phyloP scores from a whole-genome alignment of 2,888 invertebrate genomes.

The Nomada ruficornis region DNA sequence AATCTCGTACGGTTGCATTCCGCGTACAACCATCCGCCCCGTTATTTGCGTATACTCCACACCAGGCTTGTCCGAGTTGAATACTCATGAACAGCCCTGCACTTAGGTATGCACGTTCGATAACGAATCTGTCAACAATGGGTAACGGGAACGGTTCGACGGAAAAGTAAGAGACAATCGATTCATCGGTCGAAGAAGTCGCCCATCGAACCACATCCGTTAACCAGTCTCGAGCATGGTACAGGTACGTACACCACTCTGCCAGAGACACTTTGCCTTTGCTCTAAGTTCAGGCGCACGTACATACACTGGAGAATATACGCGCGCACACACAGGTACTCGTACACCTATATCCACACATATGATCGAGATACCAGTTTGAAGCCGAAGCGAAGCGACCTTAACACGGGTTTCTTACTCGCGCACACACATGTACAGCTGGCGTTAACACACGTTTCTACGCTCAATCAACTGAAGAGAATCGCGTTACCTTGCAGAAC shows the following conservation, averaged over 20 bases:
- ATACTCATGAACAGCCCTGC: constrained; percentile 48
- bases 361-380: constrained; percentile 35
- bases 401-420: constrained; percentile 47
- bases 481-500: constrained; percentile 79
- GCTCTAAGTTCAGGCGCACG: constrained; percentile 4
- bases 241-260: background rate
- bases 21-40: constrained; percentile 21
- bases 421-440: constrained; percentile 50
- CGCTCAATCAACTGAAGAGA: constrained; percentile 80
- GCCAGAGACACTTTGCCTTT: constrained; percentile 1
- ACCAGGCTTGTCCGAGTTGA: constrained; percentile 9
- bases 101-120: constrained; percentile 50
- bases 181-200: constrained; percentile 43
- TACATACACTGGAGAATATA: background rate
- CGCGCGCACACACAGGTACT: background rate
- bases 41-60: constrained; percentile 44
- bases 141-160: constrained; percentile 60
- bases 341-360: background rate
- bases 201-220: background rate
- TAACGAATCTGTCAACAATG: constrained; percentile 65
- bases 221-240: constrained; percentile 29
- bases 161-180: constrained; percentile 34
- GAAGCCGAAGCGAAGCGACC: constrained; percentile 41
- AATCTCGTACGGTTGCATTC: constrained; percentile 27
- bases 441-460: constrained; percentile 74